Evolutionary conservation across 1,140 invertebrate genomes (phyloP).

Genomic region (Drosophila novamexicana): DNA sequence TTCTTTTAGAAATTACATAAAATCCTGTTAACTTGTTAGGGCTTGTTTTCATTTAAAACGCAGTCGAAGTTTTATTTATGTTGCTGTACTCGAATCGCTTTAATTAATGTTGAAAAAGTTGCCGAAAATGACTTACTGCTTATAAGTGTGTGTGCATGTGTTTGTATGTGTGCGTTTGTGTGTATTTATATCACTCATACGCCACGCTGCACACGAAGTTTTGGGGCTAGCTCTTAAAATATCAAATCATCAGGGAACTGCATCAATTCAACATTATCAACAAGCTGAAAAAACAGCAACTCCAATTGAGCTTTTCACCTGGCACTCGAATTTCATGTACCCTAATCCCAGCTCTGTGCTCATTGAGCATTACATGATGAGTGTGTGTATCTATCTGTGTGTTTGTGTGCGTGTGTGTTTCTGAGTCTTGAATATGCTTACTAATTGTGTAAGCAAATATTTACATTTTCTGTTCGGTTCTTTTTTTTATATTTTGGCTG

Average conservation of each 20-base stretch:
- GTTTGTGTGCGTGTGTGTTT: conserved; percentile 12
- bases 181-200: conserved; percentile 55
- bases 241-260: conserved; percentile 50
- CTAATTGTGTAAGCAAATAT: conserved; percentile 53
- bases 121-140: conserved; percentile 41
- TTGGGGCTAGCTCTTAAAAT: conserved; percentile 45
- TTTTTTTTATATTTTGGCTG: background rate
- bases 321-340: conserved; percentile 21
- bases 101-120: conserved; percentile 72
- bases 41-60: conserved; percentile 50
- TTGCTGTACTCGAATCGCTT: conserved; percentile 47
- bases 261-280: conserved; percentile 50
- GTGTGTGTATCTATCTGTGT: conserved; percentile 19
- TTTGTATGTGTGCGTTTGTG: conserved; percentile 9
- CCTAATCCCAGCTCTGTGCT: background rate
- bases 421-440: conserved; percentile 3
- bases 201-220: conserved; percentile 41
- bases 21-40: conserved; percentile 64
- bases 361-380: conserved; percentile 4
- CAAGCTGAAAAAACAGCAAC: background rate
- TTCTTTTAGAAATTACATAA: conserved; percentile 62
- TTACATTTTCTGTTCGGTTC: conserved; percentile 10
- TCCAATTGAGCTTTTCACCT: conserved; percentile 31
- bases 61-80: conserved; percentile 34
- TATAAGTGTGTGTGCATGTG: conserved; percentile 25